phyloP scores from a whole-genome alignment of 2,113 vertebrate genomes.

The Argyrosomus japonicus region DNA sequence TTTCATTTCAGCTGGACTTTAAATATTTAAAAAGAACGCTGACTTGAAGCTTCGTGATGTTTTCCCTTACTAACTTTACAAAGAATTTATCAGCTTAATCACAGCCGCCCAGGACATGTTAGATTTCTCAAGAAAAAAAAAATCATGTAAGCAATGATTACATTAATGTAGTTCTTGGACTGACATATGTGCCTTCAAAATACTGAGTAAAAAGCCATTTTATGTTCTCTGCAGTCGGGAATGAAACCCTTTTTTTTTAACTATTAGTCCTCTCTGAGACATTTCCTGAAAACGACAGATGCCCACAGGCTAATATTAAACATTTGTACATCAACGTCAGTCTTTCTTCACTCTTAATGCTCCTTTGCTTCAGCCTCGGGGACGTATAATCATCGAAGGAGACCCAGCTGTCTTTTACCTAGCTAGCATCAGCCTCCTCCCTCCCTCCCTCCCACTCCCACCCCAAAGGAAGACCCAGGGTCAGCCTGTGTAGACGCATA shows the following conservation, averaged over 20 bases:
- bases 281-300: constrained; percentile 10
- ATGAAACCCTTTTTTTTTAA: not conserved
- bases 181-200: not conserved
- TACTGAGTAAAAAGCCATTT: not conserved
- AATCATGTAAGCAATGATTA: too few species aligned
- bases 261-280: not conserved
- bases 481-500: constrained; percentile 28
- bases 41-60: not conserved
- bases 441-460: too few species aligned
- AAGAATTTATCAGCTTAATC: not conserved
- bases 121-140: not conserved
- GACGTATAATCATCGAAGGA: not conserved
- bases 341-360: constrained; percentile 16
- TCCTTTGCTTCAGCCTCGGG: constrained; percentile 10
- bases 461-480: constrained; percentile 2
- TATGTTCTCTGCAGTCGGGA: not conserved
- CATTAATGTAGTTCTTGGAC: not conserved
- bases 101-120: too few species aligned
- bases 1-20: not conserved
- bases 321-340: constrained; percentile 11
- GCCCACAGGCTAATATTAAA: not conserved
- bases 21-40: too few species aligned
- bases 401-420: constrained; percentile 26
- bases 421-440: not conserved
- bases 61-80: not conserved